phyloP scores from a whole-genome alignment of 1,140 invertebrate genomes.

The Drosophila parvula region DNA sequence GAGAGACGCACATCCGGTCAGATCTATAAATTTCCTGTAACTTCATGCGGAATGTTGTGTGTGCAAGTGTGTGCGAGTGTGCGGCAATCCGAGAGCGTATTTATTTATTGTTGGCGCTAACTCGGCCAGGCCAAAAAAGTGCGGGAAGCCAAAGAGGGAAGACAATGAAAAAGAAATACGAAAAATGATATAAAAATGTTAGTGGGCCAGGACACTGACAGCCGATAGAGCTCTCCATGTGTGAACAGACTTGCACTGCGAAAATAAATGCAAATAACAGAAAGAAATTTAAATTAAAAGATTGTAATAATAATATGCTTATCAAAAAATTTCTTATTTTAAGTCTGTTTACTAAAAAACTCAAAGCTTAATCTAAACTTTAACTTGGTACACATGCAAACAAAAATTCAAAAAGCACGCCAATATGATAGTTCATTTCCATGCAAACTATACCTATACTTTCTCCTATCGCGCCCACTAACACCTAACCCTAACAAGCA shows the following conservation, averaged over 20 bases:
- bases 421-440: no score
- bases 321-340: no score
- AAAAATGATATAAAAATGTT: constrained; percentile 78
- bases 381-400: no score
- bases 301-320: background rate
- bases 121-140: constrained; percentile 72
- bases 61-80: constrained; percentile 27
- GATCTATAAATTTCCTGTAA: constrained; percentile 78
- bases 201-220: constrained; percentile 55
- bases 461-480: no score
- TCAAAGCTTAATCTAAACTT: no score
- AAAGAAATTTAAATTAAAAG: constrained; percentile 2
- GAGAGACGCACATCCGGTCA: constrained; percentile 78
- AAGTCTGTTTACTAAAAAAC: no score
- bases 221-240: constrained; percentile 46
- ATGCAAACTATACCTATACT: no score
- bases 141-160: constrained; percentile 38
- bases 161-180: constrained; percentile 63
- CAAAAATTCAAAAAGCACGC: no score
- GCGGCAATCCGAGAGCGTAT: constrained; percentile 66
- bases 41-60: constrained; percentile 41
- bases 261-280: constrained; percentile 25
- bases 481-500: no score
- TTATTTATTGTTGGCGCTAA: constrained; percentile 81
- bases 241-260: constrained; percentile 9